Conservation (phyloP, 2,888 invertebrate genomes). For the Vesta saturnalis region DNA sequence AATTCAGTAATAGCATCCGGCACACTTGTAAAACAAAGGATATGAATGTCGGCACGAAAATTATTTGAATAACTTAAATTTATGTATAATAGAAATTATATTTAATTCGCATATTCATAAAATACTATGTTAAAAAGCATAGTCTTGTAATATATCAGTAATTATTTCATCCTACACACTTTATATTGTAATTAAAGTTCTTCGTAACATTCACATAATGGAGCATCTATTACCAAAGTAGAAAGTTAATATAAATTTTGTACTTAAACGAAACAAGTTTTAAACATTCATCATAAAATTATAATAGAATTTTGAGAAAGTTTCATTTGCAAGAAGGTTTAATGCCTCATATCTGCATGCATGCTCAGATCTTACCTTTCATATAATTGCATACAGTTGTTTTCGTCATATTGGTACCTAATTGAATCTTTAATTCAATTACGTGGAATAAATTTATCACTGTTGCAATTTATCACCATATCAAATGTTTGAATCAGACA, state of each 20-base stretch:
- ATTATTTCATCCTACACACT: slow-evolving; percentile 9
- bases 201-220: slow-evolving; percentile 1
- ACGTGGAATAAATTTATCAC: too few species aligned
- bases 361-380: too few species aligned
- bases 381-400: too few species aligned
- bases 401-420: too few species aligned
- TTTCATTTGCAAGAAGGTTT: background rate
- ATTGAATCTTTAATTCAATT: too few species aligned
- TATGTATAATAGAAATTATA: slow-evolving; percentile 7
- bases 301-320: background rate
- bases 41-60: slow-evolving; percentile 22
- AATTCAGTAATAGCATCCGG: slow-evolving; percentile 30
- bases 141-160: slow-evolving; percentile 5
- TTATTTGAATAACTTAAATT: slow-evolving; percentile 15
- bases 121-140: slow-evolving; percentile 9
- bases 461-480: too few species aligned
- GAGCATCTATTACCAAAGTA: background rate
- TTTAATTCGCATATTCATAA: slow-evolving; percentile 9
- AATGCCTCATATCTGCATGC: too few species aligned
- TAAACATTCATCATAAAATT: background rate
- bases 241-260: slow-evolving; percentile 7
- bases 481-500: too few species aligned
- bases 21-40: slow-evolving; percentile 30
- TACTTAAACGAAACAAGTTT: background rate
- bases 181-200: slow-evolving; percentile 12